A percentile compares a stretch with the other conserved stretches of the same genome.
Conservation (phyloP, 2,888 invertebrate genomes). For the Melinaea marsaeus region DNA sequence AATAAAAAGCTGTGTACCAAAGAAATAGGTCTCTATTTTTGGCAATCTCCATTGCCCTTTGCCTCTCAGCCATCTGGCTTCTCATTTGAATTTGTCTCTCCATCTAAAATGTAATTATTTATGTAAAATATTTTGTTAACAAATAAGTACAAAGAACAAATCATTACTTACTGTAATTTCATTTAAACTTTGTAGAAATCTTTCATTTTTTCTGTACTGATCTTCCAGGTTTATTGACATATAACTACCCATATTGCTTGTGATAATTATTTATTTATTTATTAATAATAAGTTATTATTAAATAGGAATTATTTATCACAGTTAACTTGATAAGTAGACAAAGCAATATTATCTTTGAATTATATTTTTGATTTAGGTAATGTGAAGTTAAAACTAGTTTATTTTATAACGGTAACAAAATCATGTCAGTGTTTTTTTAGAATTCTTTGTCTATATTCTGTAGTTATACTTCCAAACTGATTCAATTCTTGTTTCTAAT, state of each 20-base stretch:
- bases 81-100: constrained; percentile 89
- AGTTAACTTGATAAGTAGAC: background rate
- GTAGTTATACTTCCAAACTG: no score
- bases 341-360: no score
- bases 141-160: constrained; percentile 19
- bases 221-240: constrained; percentile 81
- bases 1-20: constrained; percentile 84
- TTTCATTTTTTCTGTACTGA: constrained; percentile 82
- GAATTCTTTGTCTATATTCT: no score
- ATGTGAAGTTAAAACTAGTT: no score
- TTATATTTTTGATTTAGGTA: no score
- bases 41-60: constrained; percentile 84
- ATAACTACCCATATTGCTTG: constrained; percentile 77
- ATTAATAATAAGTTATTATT: background rate
- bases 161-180: constrained; percentile 76
- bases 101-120: constrained; percentile 70
- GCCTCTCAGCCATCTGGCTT: constrained; percentile 86
- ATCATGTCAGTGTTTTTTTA: no score
- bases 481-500: no score
- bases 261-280: background rate
- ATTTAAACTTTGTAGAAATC: constrained; percentile 82
- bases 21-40: constrained; percentile 84
- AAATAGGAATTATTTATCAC: background rate
- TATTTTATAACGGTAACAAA: no score
- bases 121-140: background rate